Evolutionary conservation across 1,140 invertebrate species (phyloP).

Genomic region (Physella acuta): DNA sequence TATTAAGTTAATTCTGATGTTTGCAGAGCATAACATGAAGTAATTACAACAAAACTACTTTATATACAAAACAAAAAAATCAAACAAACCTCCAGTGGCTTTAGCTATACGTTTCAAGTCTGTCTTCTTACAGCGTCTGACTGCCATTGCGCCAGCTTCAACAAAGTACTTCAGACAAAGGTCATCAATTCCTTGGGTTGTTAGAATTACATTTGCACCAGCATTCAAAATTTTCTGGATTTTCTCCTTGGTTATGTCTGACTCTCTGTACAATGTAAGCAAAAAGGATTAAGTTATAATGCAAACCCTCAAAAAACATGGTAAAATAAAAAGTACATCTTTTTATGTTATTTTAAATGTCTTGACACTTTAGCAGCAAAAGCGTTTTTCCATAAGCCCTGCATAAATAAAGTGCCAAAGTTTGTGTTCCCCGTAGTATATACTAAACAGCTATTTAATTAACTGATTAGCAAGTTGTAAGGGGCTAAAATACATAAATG

Average conservation of each 20-base stretch:
- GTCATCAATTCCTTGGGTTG: constrained; percentile 97
- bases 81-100: constrained; percentile 84
- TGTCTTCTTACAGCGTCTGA: constrained; percentile 90
- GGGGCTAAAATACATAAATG: background rate
- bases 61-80: too few species aligned
- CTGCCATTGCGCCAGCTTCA: constrained; percentile 95
- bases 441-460: background rate
- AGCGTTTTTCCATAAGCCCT: too few species aligned
- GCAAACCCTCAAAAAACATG: too few species aligned
- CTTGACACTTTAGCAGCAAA: constrained; percentile 1
- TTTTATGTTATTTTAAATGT: too few species aligned
- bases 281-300: background rate
- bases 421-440: constrained; percentile 14
- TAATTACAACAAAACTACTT: too few species aligned
- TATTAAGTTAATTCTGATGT: too few species aligned
- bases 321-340: too few species aligned
- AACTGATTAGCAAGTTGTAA: constrained; percentile 6
- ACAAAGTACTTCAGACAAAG: constrained; percentile 98
- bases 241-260: constrained; percentile 96
- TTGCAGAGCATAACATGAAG: too few species aligned
- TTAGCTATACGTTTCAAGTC: constrained; percentile 96
- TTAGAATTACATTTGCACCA: constrained; percentile 94
- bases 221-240: constrained; percentile 91
- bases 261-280: constrained; percentile 68
- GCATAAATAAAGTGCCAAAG: too few species aligned